Base-by-base conservation (phyloP, 2,113 vertebrate genomes). In the Urocolius indicus region DNA sequence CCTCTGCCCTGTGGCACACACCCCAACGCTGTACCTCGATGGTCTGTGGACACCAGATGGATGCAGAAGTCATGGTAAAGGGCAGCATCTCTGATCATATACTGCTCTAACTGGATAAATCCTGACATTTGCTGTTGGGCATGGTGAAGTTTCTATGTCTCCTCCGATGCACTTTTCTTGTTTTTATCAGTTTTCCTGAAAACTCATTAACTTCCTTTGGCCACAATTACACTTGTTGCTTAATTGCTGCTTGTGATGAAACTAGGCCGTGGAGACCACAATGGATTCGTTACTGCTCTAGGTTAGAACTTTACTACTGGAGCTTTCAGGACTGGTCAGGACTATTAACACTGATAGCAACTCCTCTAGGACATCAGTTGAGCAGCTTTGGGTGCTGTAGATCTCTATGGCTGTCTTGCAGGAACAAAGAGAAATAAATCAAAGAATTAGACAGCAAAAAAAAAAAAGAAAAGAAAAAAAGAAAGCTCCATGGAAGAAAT, bases 161-260 rank as follows among this genome's bases (percentile, higher is more conserved):
- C 45, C 22, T 86, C 23, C 74, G 76, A 11, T 5, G 48, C 15
- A 18, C 12, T 32, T 90, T 74, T 77, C 77, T 23, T 61, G 38
- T 51, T 95, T 87, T 87, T 96, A 78, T 68, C 81, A 65, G 43
- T 57, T 76, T 82, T 87, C 69, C 71, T 76, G 41, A 85, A 65
- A 79, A 92, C 82, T 91, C 85, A 87, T 90, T 93, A 91, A 66
- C 75, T 73, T 90, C 52, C 36, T 59, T 58, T 85, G 66, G 69
- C 66, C 45, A 59, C 34, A 20, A 13, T 84, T 86, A 69, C 0
- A 4, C 77, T 58, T 74, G 61, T 91, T 96, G 84, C 77, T 82
- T 95, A 89, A 84, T 76, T 91, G 62, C 59, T 77, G 23, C 51
- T 66, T 4, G 0, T 73, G 77, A 89, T 83, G 87, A 95, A 96